Base-by-base conservation (phyloP, 2,888 invertebrate species). In the Acanthacorydalis orientalis region DNA sequence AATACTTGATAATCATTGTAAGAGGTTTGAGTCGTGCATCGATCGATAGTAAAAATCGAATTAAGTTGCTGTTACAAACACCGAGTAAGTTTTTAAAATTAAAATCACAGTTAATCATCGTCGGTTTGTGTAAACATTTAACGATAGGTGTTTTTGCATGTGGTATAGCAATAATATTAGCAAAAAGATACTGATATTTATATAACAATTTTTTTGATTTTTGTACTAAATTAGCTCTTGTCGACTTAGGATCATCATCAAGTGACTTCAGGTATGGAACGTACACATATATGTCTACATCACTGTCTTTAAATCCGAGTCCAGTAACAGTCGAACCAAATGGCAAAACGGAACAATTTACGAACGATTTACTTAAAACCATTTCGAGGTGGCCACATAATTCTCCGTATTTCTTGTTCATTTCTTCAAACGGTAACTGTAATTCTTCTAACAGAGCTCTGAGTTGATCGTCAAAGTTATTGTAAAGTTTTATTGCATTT, bases 311-410 rank as follows among this genome's bases (percentile, higher is more conserved):
- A 49, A 83, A 74, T 43, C 78, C 77, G 44, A 87, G 65, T 3
- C 81, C 82, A 1, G 78, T 83, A 1, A 79, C 72, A 34, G 80
- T 76, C 0, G 87, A 87, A 3, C 88, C 87, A 64, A 84, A 88
- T 3, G 78, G 75, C 50, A 68, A 61, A 4, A 72, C 67, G 38
- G 55, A 53, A 51, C 66, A 67, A 10, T 65, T 62, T 6, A 68
- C 70, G 65, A 69, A 74, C 33, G 54, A 54, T 4, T 50, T 48
- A 49, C 59, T 61, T 49, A 74, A 55, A 6, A 58, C 60, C 1
- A 34, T 39, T 57, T 69, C 65, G 23, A 75, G 52, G 58, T 74
- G 73, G 0, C 50, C 47, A 53, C 72, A 74, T 12, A 75, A 62
- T 16, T 46, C 34, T 40, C 59, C 54, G 48, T 70, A 63, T 9